phyloP scores from a whole-genome alignment of 2,113 vertebrate species.

The Maccullochella peelii region DNA sequence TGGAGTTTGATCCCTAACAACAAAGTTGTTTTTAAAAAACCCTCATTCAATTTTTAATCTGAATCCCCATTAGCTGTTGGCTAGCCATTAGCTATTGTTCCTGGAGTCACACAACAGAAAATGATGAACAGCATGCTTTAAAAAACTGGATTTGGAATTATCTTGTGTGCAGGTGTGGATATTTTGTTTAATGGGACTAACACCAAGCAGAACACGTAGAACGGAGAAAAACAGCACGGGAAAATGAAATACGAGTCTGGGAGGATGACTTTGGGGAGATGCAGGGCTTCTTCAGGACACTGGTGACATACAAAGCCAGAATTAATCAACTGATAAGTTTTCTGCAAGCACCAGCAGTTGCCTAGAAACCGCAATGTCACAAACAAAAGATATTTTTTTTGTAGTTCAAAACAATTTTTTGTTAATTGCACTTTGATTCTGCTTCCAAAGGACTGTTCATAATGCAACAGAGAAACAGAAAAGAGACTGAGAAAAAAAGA shows the following conservation, averaged over 20 bases:
- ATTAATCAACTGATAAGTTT: conserved; percentile 41
- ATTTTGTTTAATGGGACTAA: conserved; percentile 18
- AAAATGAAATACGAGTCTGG: conserved; percentile 5
- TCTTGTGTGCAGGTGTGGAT: conserved; percentile 46
- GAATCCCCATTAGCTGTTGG: conserved; percentile 54
- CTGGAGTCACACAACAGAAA: conserved; percentile 43
- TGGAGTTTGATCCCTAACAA: conserved; percentile 46
- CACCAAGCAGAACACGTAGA: conserved; percentile 17
- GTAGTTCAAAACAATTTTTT: conserved; percentile 26
- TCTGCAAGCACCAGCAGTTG: conserved; percentile 2
- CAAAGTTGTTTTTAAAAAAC: conserved; percentile 52
- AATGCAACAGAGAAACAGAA: conserved; percentile 7
- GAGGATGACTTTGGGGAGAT: conserved; percentile 31
- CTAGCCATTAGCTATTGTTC: conserved; percentile 37
- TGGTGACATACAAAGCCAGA: conserved; percentile 38
- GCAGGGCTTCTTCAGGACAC: conserved; percentile 32
- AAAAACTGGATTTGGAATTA: conserved; percentile 23
- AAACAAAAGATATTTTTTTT: conserved; percentile 26
- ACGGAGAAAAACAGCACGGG: neutral
- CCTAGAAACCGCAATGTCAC: conserved; percentile 15
- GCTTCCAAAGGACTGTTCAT: conserved; percentile 1
- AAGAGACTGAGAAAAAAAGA: neutral
- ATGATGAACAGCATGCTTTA: conserved; percentile 41
- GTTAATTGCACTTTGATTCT: conserved; percentile 28
- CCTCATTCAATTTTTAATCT: conserved; percentile 50